Evolutionary conservation across 2,888 invertebrate species (phyloP).

Genomic region (Phanerotoma sp.): DNA sequence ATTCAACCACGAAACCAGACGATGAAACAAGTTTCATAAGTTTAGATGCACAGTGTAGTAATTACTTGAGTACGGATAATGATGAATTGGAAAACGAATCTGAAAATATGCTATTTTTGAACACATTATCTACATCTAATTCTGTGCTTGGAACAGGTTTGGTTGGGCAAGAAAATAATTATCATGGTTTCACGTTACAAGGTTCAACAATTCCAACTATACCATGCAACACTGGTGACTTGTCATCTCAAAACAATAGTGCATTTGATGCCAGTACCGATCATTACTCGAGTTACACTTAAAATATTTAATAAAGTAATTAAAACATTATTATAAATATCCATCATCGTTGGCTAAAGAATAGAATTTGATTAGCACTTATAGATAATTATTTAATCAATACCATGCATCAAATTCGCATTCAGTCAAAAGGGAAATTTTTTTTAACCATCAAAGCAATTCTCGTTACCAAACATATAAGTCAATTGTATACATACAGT

Average conservation of each 20-base stretch:
- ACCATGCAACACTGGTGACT: conserved; percentile 67
- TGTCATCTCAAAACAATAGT: conserved; percentile 37
- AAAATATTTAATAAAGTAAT: conserved; percentile 39
- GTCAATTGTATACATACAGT: too few species aligned
- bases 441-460: too few species aligned
- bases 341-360: not conserved
- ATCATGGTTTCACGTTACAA: conserved; percentile 64
- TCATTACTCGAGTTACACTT: conserved; percentile 42
- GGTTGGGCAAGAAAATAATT: conserved; percentile 58
- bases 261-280: conserved; percentile 42
- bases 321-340: not conserved
- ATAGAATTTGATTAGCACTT: not conserved
- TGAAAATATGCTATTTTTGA: conserved; percentile 29
- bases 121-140: conserved; percentile 35
- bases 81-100: conserved; percentile 39
- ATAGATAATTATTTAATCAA: too few species aligned
- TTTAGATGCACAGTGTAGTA: conserved; percentile 47
- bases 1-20: conserved; percentile 46
- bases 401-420: too few species aligned
- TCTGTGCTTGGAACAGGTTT: conserved; percentile 56
- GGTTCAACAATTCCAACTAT: conserved; percentile 67
- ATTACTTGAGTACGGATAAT: conserved; percentile 40
- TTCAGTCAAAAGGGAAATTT: too few species aligned
- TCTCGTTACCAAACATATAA: too few species aligned
- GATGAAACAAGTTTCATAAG: conserved; percentile 55